Conservation (phyloP, 2,797 vertebrate genomes). For the Sebastes dallii region DNA sequence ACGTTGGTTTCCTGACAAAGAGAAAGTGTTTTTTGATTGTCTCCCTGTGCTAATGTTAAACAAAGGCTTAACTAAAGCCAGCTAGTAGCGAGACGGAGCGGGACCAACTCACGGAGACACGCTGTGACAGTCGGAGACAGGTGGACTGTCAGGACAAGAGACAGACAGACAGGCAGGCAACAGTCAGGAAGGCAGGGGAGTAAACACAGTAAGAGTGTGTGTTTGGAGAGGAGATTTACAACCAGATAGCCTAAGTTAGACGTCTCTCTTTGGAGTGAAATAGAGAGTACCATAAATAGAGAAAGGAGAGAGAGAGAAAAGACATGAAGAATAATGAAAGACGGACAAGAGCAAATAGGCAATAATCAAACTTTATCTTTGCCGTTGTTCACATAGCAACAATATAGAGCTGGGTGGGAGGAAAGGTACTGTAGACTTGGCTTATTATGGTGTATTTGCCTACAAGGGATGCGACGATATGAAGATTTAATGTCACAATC, state of each 20-base stretch:
- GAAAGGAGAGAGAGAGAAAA: slow-evolving; percentile 14
- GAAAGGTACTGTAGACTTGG: slow-evolving; percentile 11
- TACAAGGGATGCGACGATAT: fast-evolving
- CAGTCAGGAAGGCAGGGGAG: slow-evolving; percentile 37
- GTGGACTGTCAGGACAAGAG: slow-evolving; percentile 49
- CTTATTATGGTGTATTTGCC: slow-evolving; percentile 9
- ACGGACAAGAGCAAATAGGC: slow-evolving; percentile 21
- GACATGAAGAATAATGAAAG: slow-evolving; percentile 26
- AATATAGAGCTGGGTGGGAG: slow-evolving; percentile 7
- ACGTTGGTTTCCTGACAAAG: slow-evolving; percentile 58
- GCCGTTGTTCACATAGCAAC: slow-evolving; percentile 59
- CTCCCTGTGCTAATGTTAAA: slow-evolving; percentile 68
- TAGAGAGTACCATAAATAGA: not conserved
- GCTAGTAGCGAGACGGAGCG: slow-evolving; percentile 24
- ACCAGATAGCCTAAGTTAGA: slow-evolving; percentile 42
- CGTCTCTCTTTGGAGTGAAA: not conserved
- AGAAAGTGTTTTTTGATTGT: slow-evolving; percentile 70
- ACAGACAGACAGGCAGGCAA: slow-evolving; percentile 66
- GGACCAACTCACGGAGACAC: slow-evolving; percentile 23
- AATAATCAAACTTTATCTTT: slow-evolving; percentile 45
- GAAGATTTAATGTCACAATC: fast-evolving
- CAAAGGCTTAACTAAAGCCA: slow-evolving; percentile 61
- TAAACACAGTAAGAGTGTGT: slow-evolving; percentile 44
- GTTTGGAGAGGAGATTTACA: slow-evolving; percentile 51
- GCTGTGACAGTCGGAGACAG: slow-evolving; percentile 43